Conservation (phyloP, 2,888 invertebrate genomes). For the Scaptomyza flava region DNA sequence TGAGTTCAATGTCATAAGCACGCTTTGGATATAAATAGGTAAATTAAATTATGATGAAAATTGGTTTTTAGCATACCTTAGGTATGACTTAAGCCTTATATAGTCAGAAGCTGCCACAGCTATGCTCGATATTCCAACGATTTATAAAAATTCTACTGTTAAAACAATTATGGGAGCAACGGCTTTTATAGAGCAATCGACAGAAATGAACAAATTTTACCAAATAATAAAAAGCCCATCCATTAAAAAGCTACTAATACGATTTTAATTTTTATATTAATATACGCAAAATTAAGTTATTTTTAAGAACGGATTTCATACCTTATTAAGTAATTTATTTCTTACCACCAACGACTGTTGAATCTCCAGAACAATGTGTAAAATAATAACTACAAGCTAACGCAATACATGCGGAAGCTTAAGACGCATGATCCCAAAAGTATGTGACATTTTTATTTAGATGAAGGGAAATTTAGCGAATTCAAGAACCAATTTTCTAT, state of each 20-base stretch:
- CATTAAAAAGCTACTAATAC: too few relatives aligned
- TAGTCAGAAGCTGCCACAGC: not conserved
- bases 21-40: not conserved
- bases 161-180: not conserved
- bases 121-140: slow-evolving; percentile 8
- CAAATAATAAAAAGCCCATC: too few relatives aligned
- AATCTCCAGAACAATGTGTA: too few relatives aligned
- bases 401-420: too few relatives aligned
- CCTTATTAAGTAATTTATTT: too few relatives aligned
- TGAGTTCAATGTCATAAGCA: slow-evolving; percentile 4
- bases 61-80: slow-evolving; percentile 8
- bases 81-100: not conserved
- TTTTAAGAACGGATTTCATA: too few relatives aligned
- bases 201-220: too few relatives aligned
- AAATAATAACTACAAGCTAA: too few relatives aligned
- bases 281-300: too few relatives aligned
- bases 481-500: not conserved
- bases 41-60: not conserved
- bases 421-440: not conserved
- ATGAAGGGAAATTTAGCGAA: not conserved
- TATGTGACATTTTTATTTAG: not conserved
- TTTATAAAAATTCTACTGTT: not conserved
- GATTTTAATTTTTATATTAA: too few relatives aligned
- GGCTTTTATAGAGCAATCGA: too few relatives aligned
- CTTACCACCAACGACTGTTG: too few relatives aligned